These are phyloP conservation scores for Drosophila bifasciata DNA, from an alignment of 1,140 invertebrate species.

Conservation along the genomic window DNA sequence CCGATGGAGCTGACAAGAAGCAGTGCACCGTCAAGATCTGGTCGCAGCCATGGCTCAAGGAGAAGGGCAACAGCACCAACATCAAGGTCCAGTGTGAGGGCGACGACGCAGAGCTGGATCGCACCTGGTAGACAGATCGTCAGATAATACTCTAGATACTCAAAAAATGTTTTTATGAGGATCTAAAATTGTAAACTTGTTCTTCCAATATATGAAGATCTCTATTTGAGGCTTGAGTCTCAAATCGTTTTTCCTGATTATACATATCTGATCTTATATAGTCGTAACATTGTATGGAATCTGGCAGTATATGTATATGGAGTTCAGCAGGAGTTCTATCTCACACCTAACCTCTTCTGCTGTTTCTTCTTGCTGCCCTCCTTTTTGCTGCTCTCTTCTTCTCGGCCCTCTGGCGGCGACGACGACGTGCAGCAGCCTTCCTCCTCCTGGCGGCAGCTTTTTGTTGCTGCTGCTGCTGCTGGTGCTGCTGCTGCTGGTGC, in stretches of 20 bases:
- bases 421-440: conserved; percentile 5
- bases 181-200: no score
- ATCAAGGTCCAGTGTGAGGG: conserved; percentile 46
- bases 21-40: conserved; percentile 57
- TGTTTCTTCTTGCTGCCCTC: conserved; percentile 13
- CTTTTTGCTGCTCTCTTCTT: conserved; percentile 18
- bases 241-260: no score
- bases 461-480: neutral
- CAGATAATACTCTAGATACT: no score
- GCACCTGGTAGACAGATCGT: conserved; percentile 12
- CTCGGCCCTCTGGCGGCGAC: conserved; percentile 17
- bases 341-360: conserved; percentile 13
- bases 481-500: neutral
- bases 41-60: conserved; percentile 46
- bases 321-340: neutral
- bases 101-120: conserved; percentile 33
- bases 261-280: no score
- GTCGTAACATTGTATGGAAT: no score
- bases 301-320: no score
- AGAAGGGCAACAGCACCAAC: conserved; percentile 56
- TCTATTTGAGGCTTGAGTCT: no score
- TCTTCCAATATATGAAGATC: no score
- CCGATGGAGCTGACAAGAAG: conserved; percentile 44
- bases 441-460: conserved; percentile 1
- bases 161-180: no score